Evolutionary conservation across 2,888 invertebrate genomes (phyloP).

Genomic region (Phyllotreta striolata): DNA sequence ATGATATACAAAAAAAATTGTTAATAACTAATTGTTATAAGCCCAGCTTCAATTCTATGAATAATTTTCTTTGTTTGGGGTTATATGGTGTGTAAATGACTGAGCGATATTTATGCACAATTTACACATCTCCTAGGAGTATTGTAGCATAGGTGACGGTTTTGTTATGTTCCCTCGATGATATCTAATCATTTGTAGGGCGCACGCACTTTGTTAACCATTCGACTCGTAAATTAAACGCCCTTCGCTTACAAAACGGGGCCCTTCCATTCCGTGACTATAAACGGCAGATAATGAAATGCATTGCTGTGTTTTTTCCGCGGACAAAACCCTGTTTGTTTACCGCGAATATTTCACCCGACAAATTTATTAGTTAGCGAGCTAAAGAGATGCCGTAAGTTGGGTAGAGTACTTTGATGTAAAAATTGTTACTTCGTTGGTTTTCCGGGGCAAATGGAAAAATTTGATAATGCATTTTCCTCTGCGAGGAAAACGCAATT

Average conservation of each 20-base stretch:
- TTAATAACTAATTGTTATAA: too few relatives aligned
- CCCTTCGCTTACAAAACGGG: conserved; percentile 51
- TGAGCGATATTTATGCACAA: conserved; percentile 36
- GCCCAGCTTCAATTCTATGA: too few relatives aligned
- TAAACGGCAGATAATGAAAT: conserved; percentile 4
- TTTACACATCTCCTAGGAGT: conserved; percentile 58
- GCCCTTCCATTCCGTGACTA: conserved; percentile 45
- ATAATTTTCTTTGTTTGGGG: too few relatives aligned
- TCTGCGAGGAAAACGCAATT: conserved; percentile 26
- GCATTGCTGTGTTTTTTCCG: background rate
- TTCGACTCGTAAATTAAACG: conserved; percentile 54
- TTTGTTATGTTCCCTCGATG: conserved; percentile 52
- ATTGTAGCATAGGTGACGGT: conserved; percentile 46
- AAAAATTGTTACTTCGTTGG: too few relatives aligned
- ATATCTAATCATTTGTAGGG: conserved; percentile 55
- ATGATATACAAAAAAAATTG: too few relatives aligned
- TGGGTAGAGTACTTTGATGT: too few relatives aligned
- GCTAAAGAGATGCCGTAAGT: too few relatives aligned
- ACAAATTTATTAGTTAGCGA: background rate
- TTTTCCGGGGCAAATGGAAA: conserved; percentile 34
- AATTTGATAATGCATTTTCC: conserved; percentile 22
- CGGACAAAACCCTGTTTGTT: conserved; percentile 2
- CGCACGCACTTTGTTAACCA: conserved; percentile 51
- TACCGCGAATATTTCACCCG: background rate
- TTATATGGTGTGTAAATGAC: too few relatives aligned